Base-by-base conservation (phyloP, 2,113 vertebrate species). In the Syrmaticus mikado region DNA sequence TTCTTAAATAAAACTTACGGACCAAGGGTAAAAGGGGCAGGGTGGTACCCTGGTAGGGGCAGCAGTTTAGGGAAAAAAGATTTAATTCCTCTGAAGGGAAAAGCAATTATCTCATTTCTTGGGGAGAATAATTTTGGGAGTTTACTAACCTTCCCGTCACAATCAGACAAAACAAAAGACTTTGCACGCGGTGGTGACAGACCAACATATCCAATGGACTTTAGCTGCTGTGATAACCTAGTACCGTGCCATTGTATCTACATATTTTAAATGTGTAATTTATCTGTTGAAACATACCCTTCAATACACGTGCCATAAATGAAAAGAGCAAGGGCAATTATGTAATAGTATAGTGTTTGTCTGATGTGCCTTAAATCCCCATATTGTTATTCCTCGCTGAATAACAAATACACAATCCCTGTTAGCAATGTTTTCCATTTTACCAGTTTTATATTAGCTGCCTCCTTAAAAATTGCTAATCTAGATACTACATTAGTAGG, bases 391-490 rank as follows among this genome's bases (percentile, higher is more conserved):
- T 97, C 76, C 93, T 98, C 48, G 12, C 90, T 82, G 94, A 96
- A 97, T 97, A 96, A 96, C 95, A 97, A 97, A 97, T 95, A 96
- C 94, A 93, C 97, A 90, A 93, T 96, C 95, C 94, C 95, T 77
- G 86, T 96, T 90, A 97, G 97, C 95, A 96, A 96, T 96, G 96
- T 97, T 97, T 96, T 97, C 97, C 92, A 41, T 98, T 98, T 98
- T 97, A 98, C 97, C 96, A 97, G 95, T 97, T 98, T 96, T 94
- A 80, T 96, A 97, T 97, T 96, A 94, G 97, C 97, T 96, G 94
- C 97, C 97, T 97, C 98, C 98, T 98, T 98, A 98, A 99, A 98
- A 99, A 98, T 97, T 97, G 98, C 98, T 99, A 98, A 99, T 99
- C 98, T 98, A 98, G 98, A 98, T 98, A 98, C 97, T 97, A 97